Base-by-base conservation (phyloP, 2,113 vertebrate species). In the Macaca mulatta region DNA sequence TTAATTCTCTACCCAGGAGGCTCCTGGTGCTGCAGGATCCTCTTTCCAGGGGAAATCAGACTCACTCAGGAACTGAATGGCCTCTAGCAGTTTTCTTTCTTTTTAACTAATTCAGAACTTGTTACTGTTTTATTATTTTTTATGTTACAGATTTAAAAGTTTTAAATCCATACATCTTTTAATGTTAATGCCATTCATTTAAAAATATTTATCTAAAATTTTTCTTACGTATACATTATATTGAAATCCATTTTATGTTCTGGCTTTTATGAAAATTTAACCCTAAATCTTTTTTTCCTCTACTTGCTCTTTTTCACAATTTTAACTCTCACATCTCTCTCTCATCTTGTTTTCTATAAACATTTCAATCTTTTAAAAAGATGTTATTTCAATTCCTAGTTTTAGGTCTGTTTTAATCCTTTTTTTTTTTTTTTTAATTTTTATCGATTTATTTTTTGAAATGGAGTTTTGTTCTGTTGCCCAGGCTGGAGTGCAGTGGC, bases 331-430 rank as follows among this genome's bases (percentile, higher is more conserved):
- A 72, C 25, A 59, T 89, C 10, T 57, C 17, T 92, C 43, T 64
- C 1, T 94, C 38, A 38, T 55, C 35, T 67, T 55, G 45, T 94
- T 96, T 93, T 72, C 35, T 70, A 91, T 78, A 95, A 89, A 97
- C 1, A 92, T 30, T 84, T 94, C 25, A 88, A 30, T 93, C 32
- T 97, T 70, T 72, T 43, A 84, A 59, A 96, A 78, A 59, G 1
- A 79, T 85, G 92, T 96, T 86, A 86, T 50, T 90, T 96, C 16
- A 57, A 38, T 81, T 59, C 40, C 27, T 90, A 82, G 18, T 64
- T 92, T 81, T 80, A 89, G 75, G 3, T 23, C 25, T 84, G 25
- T 6, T 43, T 82, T 92, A 64, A n/a, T 91, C 16, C 88, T 88
- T 93, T 84, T 59, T 80, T 69, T 59, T 80, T 69, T 35, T 4